Conservation (phyloP, 92 coral and sea anemone genomes). For the Parazoanthus atlanticus region DNA sequence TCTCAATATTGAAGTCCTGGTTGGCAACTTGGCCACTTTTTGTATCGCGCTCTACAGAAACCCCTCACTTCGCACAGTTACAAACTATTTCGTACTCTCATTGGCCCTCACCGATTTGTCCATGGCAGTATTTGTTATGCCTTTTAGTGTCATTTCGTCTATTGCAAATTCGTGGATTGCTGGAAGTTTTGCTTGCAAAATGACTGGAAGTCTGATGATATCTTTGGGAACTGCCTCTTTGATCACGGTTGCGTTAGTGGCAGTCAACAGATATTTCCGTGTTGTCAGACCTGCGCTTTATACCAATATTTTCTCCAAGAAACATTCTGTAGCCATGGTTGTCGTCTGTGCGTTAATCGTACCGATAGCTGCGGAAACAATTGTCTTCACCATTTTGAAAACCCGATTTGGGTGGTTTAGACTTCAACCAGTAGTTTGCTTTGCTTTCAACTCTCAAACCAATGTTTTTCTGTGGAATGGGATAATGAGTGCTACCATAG, state of each 20-base stretch:
- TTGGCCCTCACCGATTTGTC: neutral
- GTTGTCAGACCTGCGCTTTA: neutral
- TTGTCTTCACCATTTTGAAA: too few relatives aligned
- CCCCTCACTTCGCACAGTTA: neutral
- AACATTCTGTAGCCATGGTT: neutral
- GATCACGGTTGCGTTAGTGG: neutral
- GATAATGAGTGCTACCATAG: neutral
- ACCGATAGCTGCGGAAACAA: neutral
- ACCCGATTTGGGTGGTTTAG: neutral
- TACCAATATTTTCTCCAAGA: neutral
- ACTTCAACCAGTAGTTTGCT: neutral
- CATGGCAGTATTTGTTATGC: neutral
- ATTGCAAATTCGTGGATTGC: neutral
- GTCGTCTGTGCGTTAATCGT: neutral
- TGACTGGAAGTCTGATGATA: neutral
- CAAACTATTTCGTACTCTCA: neutral
- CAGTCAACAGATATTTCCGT: neutral
- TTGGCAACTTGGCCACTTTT: neutral
- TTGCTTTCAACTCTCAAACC: neutral
- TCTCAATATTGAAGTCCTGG: neutral
- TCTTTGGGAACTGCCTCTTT: neutral
- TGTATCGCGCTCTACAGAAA: neutral
- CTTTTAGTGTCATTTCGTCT: neutral
- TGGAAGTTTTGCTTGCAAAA: neutral
- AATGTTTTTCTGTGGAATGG: neutral